Evolutionary conservation across 2,113 vertebrate genomes (phyloP).

Genomic region (Salvelinus fontinalis): DNA sequence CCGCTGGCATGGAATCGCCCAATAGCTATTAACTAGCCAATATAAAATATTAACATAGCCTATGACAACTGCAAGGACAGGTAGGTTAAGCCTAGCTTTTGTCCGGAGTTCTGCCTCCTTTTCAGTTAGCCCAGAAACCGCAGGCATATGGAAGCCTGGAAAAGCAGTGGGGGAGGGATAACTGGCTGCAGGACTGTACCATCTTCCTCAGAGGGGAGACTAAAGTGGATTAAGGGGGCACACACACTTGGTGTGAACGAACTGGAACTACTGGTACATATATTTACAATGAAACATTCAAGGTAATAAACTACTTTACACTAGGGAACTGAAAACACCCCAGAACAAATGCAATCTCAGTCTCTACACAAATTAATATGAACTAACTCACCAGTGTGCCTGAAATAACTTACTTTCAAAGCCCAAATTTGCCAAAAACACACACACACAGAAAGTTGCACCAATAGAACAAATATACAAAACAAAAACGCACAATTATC

Average conservation of each 20-base stretch:
- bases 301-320: not conserved
- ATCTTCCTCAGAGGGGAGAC: conserved; percentile 16
- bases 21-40: too few relatives aligned
- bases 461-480: not conserved
- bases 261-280: not conserved
- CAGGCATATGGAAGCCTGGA: conserved; percentile 15
- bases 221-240: not conserved
- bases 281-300: not conserved
- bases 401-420: not conserved
- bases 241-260: not conserved
- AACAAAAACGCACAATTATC: not conserved
- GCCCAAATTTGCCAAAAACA: not conserved
- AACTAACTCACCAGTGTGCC: not conserved
- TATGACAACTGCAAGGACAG: conserved; percentile 16
- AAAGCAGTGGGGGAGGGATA: conserved; percentile 55
- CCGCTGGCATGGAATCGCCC: too few relatives aligned
- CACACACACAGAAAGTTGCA: not conserved
- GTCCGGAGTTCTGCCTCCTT: conserved; percentile 31
- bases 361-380: not conserved
- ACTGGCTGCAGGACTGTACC: conserved; percentile 53
- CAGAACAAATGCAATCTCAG: not conserved
- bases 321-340: not conserved
- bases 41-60: not conserved
- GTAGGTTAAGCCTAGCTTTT: conserved; percentile 34
- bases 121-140: conserved; percentile 25